phyloP scores from a whole-genome alignment of 1,140 invertebrate genomes.

The Drosophila bocki region DNA sequence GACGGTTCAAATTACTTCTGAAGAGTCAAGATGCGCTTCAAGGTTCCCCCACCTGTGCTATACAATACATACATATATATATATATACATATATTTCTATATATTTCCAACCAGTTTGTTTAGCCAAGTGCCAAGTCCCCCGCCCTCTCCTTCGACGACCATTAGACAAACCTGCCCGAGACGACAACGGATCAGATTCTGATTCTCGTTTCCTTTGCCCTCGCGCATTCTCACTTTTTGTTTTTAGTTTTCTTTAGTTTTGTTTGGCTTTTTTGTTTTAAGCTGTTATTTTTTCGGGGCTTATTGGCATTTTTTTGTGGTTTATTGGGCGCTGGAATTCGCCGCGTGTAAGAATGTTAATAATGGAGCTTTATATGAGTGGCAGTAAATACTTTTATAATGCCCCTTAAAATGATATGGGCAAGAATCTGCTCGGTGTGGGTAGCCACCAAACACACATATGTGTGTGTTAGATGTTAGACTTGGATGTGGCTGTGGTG shows the following conservation, averaged over 20 bases:
- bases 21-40: slow-evolving; percentile 77
- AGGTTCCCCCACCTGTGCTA: slow-evolving; percentile 51
- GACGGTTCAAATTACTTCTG: slow-evolving; percentile 46
- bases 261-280: slow-evolving; percentile 28
- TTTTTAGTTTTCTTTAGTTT: slow-evolving; percentile 14
- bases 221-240: slow-evolving; percentile 62
- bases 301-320: slow-evolving; percentile 47
- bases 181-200: slow-evolving; percentile 42
- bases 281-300: slow-evolving; percentile 39
- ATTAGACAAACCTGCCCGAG: slow-evolving; percentile 70
- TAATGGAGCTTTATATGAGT: slow-evolving; percentile 53
- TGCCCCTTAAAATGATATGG: slow-evolving; percentile 39
- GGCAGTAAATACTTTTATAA: slow-evolving; percentile 47
- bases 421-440: slow-evolving; percentile 45
- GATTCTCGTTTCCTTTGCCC: slow-evolving; percentile 68
- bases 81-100: slow-evolving; percentile 13
- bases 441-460: slow-evolving; percentile 6
- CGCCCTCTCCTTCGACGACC: slow-evolving; percentile 39
- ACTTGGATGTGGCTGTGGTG: slow-evolving; percentile 27
- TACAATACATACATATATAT: background rate
- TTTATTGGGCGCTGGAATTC: slow-evolving; percentile 39
- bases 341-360: slow-evolving; percentile 47
- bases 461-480: slow-evolving; percentile 31
- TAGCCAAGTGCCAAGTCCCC: slow-evolving; percentile 34
- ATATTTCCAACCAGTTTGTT: slow-evolving; percentile 70